Base-by-base conservation (phyloP, 2,797 vertebrate genomes). In the Leptodactylus fallax region DNA sequence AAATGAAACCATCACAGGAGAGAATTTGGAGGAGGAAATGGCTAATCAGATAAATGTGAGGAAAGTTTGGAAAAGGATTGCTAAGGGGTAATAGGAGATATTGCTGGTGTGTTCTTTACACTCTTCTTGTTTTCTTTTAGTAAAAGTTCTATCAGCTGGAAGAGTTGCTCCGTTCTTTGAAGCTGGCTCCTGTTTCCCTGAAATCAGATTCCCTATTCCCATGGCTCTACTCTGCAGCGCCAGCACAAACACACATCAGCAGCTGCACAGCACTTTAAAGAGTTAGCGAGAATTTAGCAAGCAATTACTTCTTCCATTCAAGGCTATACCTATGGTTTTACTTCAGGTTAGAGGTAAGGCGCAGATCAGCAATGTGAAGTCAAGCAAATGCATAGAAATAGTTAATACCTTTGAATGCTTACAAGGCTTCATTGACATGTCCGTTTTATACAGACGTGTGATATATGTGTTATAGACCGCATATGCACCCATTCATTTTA, bases 201-300 rank as follows among this genome's bases (percentile, higher is more conserved):
- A 95, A 96, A 95, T 94, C 92, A 94, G 93, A 95, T 94, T 95
- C 94, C 92, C 90, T 93, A 93, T 95, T 96, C 93, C 93, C 94
- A 94, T 91, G 91, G 91, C 93, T 93, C 92, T 90, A 90, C 90
- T 95, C 93, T 86, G 89, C 89, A 94, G 94, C 93, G 94, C 93
- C 95, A 95, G 93, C 90, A 94, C 93, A 96, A 94, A 94, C 93
- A 93, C 49, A 91, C 61, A 92, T 90, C 92, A 93, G 91, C 93
- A 94, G 93, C 93, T 95, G 92, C 92, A 92, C 81, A 88, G 85
- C 74, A 90, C 91, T 94, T 94, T 92, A 89, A 93, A 92, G 91
- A 93, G 90, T 91, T 93, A 92, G 89, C 89, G 91, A 92, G 90
- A 90, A 91, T 85, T 82, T 91, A 91, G 92, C 90, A 93, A 93